Evolutionary conservation across 2,113 vertebrate genomes (phyloP).

Genomic region (Pedionomus torquatus): DNA sequence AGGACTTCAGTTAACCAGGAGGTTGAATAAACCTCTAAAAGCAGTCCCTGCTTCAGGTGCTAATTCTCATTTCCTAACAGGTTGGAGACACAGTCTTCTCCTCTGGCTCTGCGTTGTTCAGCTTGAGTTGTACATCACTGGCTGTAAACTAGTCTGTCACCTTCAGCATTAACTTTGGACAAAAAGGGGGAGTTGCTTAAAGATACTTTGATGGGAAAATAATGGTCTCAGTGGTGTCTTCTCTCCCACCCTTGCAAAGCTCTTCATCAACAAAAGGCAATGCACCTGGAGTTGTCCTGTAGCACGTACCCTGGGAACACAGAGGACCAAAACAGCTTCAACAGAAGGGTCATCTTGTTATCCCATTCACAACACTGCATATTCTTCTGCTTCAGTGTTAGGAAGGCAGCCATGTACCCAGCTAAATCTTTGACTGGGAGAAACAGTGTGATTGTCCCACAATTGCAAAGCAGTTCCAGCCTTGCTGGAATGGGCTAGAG

Average conservation of each 20-base stretch:
- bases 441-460: not conserved
- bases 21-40: not conserved
- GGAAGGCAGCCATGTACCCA: not conserved
- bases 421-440: not conserved
- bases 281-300: not conserved
- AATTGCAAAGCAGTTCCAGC: not conserved
- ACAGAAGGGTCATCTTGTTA: rapidly evolving
- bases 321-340: not conserved
- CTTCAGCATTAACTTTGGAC: rapidly evolving
- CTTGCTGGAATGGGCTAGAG: not conserved
- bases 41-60: not conserved
- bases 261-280: not conserved
- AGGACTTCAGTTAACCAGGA: not conserved
- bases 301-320: not conserved
- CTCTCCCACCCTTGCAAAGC: not conserved
- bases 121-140: not conserved
- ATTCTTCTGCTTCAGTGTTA: not conserved
- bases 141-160: not conserved
- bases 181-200: not conserved
- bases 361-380: not conserved
- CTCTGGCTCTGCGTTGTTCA: not conserved
- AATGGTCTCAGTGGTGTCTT: not conserved
- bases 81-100: not conserved
- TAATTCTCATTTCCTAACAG: not conserved
- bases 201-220: not conserved